Percentiles rank a stretch among this genome's conserved stretches.
phyloP scores from a whole-genome alignment of 2,888 invertebrate species.

The Acleris emargana region DNA sequence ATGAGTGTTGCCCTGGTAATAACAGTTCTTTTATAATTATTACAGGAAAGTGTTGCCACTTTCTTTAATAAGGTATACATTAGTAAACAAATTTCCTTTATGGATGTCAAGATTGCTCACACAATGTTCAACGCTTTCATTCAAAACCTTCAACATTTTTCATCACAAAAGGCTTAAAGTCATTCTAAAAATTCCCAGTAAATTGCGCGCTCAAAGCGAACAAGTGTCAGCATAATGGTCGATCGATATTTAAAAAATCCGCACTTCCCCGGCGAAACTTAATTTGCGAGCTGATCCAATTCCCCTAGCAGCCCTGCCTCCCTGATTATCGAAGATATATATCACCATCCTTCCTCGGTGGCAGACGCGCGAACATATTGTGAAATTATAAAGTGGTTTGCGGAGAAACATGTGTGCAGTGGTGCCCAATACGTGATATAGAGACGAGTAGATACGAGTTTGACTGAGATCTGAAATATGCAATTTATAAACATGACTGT shows the following conservation, averaged over 20 bases:
- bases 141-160: no score
- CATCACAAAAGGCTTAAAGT: no score
- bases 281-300: constrained; percentile 35
- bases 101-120: no score
- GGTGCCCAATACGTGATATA: no score
- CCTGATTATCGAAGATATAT: constrained; percentile 35
- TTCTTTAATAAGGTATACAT: no score
- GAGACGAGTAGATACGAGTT: neutral
- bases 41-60: no score
- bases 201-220: constrained; percentile 7
- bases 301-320: constrained; percentile 20
- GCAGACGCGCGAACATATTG: constrained; percentile 30
- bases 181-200: no score
- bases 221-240: constrained; percentile 15
- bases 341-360: constrained; percentile 31
- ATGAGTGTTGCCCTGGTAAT: no score
- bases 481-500: constrained; percentile 11
- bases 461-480: no score
- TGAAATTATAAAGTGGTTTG: constrained; percentile 32
- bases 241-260: constrained; percentile 34
- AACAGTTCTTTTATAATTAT: no score
- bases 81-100: no score
- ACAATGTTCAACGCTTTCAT: no score
- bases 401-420: neutral
- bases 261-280: constrained; percentile 26